These are phyloP conservation scores for Lasiurus cinereus DNA, from an alignment of 2,113 vertebrate species.

Conservation along the genomic window DNA sequence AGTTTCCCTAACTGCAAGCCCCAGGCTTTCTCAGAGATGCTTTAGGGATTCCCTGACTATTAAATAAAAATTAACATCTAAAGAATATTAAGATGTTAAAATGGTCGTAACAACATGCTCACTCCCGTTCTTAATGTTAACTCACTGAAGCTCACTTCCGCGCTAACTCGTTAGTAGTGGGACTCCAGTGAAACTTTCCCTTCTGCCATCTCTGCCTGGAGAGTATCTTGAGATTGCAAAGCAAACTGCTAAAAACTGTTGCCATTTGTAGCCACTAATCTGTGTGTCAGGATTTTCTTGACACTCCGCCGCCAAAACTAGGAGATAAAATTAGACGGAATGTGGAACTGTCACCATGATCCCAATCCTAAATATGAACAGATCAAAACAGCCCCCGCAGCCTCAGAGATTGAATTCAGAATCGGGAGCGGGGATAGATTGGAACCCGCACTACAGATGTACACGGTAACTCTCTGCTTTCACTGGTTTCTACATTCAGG, in stretches of 20 bases:
- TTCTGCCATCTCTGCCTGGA: not conserved
- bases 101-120: not conserved
- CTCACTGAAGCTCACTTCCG: not conserved
- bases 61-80: conserved; percentile 7
- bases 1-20: not conserved
- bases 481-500: not conserved
- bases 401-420: not conserved
- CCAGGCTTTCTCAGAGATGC: not conserved
- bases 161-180: not conserved
- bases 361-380: not conserved
- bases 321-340: not conserved
- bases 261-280: not conserved
- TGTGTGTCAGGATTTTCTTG: not conserved
- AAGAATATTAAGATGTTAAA: not conserved
- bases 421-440: not conserved
- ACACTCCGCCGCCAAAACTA: not conserved
- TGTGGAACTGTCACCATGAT: not conserved
- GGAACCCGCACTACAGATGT: not conserved
- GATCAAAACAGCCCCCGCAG: not conserved
- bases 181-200: not conserved
- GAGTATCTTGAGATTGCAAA: not conserved
- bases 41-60: not conserved
- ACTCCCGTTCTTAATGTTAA: not conserved
- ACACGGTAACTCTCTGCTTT: not conserved
- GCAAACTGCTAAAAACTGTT: not conserved